Percentiles rank a stretch among this genome's conserved stretches.
Evolutionary conservation across 2,113 vertebrate species (phyloP).

Genomic region (Menura novaehollandiae): DNA sequence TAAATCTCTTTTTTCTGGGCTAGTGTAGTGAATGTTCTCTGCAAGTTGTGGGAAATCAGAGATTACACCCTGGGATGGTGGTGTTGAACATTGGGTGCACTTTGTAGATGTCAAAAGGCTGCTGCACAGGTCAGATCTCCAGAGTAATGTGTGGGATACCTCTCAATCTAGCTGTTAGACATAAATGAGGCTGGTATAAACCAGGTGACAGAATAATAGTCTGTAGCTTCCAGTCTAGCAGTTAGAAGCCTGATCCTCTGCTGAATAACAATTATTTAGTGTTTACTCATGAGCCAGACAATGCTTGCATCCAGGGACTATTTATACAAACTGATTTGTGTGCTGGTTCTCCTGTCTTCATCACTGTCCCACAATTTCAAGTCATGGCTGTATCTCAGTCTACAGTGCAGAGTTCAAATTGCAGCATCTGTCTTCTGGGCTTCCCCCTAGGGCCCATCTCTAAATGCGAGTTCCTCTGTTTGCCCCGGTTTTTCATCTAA

Average conservation of each 20-base stretch:
- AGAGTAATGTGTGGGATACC: accelerated
- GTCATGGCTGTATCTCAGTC: background rate
- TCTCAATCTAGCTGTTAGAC: background rate
- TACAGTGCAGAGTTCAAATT: background rate
- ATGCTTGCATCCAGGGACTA: background rate
- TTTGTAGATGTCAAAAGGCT: background rate
- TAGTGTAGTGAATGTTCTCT: background rate
- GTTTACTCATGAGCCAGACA: background rate
- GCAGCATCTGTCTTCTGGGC: background rate
- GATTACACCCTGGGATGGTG: background rate
- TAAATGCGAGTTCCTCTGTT: background rate
- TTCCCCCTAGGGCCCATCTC: background rate
- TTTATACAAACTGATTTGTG: accelerated
- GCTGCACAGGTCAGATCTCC: background rate
- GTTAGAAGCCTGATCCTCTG: background rate
- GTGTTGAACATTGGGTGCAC: background rate
- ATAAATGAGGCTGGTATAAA: background rate
- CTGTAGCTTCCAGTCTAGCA: background rate
- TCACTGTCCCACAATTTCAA: background rate
- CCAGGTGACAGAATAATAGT: background rate
- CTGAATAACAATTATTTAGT: background rate
- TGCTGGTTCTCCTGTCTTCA: background rate
- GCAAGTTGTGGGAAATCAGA: background rate
- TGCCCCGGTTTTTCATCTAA: background rate
- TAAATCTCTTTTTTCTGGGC: background rate